A percentile compares a stretch with the other conserved stretches of the same genome.
phyloP scores from a whole-genome alignment of 2,888 invertebrate genomes.

The Hirtodrosophila trivittata region DNA sequence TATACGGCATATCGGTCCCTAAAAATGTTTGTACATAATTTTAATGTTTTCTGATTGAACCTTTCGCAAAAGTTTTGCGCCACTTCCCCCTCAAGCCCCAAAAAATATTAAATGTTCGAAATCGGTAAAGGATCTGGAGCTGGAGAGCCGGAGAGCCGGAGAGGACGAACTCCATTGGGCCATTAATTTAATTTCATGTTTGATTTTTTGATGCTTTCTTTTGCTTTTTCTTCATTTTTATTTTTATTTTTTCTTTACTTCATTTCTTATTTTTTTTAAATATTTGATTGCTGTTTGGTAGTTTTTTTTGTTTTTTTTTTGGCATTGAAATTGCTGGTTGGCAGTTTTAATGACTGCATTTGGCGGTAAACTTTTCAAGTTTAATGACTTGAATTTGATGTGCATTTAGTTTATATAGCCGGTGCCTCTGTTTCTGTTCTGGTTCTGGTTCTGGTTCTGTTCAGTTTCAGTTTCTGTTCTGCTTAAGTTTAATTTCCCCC shows the following conservation, averaged over 20 bases:
- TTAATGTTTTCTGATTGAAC: conserved; percentile 75
- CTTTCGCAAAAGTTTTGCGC: conserved; percentile 55
- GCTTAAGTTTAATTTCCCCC: neutral
- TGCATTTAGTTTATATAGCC: conserved; percentile 54
- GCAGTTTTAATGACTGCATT: conserved; percentile 60
- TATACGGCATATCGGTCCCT: conserved; percentile 21
- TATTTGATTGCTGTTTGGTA: conserved; percentile 65
- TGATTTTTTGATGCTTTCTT: conserved; percentile 63
- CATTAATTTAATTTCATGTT: conserved; percentile 79
- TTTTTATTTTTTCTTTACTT: conserved; percentile 8
- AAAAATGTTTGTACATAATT: conserved; percentile 71
- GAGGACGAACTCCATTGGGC: conserved; percentile 37
- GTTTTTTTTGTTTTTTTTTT: conserved; percentile 24
- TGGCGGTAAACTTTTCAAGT: conserved; percentile 66
- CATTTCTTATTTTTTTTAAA: conserved; percentile 51
- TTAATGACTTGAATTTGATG: conserved; percentile 74
- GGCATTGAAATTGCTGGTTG: conserved; percentile 54
- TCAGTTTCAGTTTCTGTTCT: neutral
- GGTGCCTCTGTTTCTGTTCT: conserved; percentile 13
- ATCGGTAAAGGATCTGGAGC: conserved; percentile 25
- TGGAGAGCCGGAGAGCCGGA: neutral
- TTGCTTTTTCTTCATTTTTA: neutral
- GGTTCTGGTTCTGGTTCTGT: neutral
- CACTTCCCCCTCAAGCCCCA: neutral
- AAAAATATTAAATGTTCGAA: conserved; percentile 48